Percentiles rank a stretch among this genome's conserved stretches.
These are phyloP conservation scores for Villa cingulata DNA, from an alignment of 2,888 invertebrate species.

Conservation along the genomic window DNA sequence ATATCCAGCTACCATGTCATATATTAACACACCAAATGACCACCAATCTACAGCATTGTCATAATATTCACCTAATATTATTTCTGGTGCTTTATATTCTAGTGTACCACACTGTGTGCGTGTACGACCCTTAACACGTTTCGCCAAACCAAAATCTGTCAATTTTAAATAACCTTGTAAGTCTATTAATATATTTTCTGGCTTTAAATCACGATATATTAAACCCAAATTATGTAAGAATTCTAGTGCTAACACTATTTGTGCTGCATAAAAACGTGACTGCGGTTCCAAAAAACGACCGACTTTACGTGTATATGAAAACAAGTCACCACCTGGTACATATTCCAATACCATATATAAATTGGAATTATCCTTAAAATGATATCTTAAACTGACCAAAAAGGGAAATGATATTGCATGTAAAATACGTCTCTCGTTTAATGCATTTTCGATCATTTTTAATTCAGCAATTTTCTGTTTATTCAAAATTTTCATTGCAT, in stretches of 20 bases:
- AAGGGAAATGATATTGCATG: conserved; percentile 99
- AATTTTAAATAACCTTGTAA: conserved; percentile 95
- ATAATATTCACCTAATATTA: conserved; percentile 83
- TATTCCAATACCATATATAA: conserved; percentile 99
- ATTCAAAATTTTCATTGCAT: conserved; percentile 99
- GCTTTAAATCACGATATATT: conserved; percentile 96
- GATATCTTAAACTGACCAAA: conserved; percentile 94
- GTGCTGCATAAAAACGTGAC: conserved; percentile 97
- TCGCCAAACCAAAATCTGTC: conserved; percentile 99
- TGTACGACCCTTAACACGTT: conserved; percentile 96
- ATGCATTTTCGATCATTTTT: conserved; percentile 98
- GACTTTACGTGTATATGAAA: conserved; percentile 95
- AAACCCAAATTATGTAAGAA: conserved; percentile 98
- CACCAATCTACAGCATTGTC: conserved; percentile 99
- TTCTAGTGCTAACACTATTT: conserved; percentile 98
- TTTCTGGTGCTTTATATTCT: conserved; percentile 83
- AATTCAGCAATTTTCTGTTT: conserved; percentile 99
- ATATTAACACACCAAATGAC: conserved; percentile 95
- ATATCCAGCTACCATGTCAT: conserved; percentile 98
- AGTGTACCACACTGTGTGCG: conserved; percentile 99
- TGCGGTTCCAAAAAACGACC: conserved; percentile 97
- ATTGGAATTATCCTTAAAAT: conserved; percentile 99
- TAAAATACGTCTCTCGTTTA: conserved; percentile 97
- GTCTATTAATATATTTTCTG: conserved; percentile 94
- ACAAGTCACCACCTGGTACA: conserved; percentile 99